Conservation (phyloP, 2,797 vertebrate species). For the Manis crassicaudata region DNA sequence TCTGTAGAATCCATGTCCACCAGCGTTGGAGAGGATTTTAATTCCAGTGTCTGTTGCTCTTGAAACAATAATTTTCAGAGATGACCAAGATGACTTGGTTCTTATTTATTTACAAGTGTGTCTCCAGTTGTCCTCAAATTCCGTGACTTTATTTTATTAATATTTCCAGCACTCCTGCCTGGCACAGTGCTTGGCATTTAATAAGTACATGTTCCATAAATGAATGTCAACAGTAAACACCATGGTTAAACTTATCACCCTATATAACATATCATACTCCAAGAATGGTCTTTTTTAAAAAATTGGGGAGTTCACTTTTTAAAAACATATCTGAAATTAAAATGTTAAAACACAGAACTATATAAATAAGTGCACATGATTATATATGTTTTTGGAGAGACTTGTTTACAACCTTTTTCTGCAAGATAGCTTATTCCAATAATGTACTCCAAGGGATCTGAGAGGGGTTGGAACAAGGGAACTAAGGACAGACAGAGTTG, state of each 20-base stretch:
- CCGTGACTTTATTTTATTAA: neutral
- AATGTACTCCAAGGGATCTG: neutral
- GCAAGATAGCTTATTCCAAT: neutral
- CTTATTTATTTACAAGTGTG: neutral
- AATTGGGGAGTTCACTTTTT: neutral
- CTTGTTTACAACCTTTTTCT: slow-evolving; percentile 8
- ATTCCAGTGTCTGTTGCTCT: neutral
- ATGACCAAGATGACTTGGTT: neutral
- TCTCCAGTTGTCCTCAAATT: neutral
- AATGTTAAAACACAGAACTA: slow-evolving; percentile 12
- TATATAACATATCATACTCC: neutral
- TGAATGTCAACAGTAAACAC: neutral
- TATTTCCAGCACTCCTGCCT: neutral
- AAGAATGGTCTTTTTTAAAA: neutral
- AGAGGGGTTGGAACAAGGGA: neutral
- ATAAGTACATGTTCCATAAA: neutral
- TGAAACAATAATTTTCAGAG: slow-evolving; percentile 8
- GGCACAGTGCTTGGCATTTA: neutral
- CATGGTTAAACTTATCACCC: neutral
- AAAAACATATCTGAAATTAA: neutral
- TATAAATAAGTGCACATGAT: neutral
- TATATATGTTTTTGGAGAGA: neutral
- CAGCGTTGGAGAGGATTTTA: slow-evolving; percentile 13
- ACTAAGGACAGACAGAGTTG: neutral
- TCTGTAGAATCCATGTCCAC: neutral